A percentile compares a stretch with the other conserved stretches of the same genome.
Evolutionary conservation across 2,797 vertebrate genomes (phyloP).

Genomic region (Hemibagrus guttatus): DNA sequence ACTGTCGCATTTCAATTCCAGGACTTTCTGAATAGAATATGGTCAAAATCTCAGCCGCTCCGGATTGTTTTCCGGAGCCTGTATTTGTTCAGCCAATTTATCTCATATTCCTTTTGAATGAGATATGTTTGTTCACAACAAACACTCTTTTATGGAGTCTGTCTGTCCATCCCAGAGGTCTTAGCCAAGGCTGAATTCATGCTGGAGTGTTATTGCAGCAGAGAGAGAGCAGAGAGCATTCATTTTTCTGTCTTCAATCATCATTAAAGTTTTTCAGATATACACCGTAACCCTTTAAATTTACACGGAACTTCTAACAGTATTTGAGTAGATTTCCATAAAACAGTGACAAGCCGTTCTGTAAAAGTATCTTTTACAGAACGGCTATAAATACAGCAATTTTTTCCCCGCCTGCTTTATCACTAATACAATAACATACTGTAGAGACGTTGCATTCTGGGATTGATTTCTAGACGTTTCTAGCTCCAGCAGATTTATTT

Average conservation of each 20-base stretch:
- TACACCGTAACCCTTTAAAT: too few relatives aligned
- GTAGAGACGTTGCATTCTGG: too few relatives aligned
- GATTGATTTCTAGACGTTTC: too few relatives aligned
- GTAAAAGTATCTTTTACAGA: too few relatives aligned
- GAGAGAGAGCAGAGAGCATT: slow-evolving; percentile 29
- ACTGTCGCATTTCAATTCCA: slow-evolving; percentile 55
- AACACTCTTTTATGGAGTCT: slow-evolving; percentile 42
- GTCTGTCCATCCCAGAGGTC: slow-evolving; percentile 14
- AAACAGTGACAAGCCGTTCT: too few relatives aligned
- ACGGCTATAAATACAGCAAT: too few relatives aligned
- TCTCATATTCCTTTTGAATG: slow-evolving; percentile 55
- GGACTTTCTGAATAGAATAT: slow-evolving; percentile 57
- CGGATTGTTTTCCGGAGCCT: slow-evolving; percentile 52
- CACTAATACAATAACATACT: too few relatives aligned
- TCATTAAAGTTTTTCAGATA: background rate
- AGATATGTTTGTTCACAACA: slow-evolving; percentile 56
- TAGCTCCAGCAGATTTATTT: too few relatives aligned
- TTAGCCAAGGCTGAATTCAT: slow-evolving; percentile 32
- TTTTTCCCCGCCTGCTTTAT: too few relatives aligned
- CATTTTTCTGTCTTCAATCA: slow-evolving; percentile 2
- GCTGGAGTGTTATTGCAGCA: slow-evolving; percentile 38
- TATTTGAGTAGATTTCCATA: too few relatives aligned
- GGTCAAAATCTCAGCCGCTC: slow-evolving; percentile 40
- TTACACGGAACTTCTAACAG: too few relatives aligned
- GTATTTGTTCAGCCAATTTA: slow-evolving; percentile 55